Evolutionary conservation across 2,113 vertebrate genomes (phyloP), one percentile per base, ranked within the genome.

Genomic region (Entelurus aequoreus): DNA sequence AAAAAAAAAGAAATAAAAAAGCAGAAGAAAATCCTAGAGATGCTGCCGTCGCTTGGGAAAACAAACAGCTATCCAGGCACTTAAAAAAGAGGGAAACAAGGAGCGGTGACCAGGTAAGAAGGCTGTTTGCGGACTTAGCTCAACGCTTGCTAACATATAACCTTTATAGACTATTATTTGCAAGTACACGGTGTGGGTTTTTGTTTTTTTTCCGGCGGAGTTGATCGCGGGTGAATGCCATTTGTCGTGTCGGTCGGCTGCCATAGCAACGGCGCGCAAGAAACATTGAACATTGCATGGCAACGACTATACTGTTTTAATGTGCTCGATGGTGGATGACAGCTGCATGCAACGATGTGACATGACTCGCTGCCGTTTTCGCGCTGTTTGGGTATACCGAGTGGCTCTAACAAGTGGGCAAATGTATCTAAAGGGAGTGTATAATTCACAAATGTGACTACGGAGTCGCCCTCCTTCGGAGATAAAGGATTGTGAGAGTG

Each of bases 31-130:
- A 86, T 88, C 84, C 87, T 80, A 86, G 88, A 90, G 89, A 91
- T 91, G 90, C 90, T 90, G 88, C 87, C 83, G 88, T 88, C 89
- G 89, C 88, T 76, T 80, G 88, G 89, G 86, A 90, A 90, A 91
- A 90, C 88, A 89, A 92, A 88, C 86, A 81, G 84, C 81, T 54
- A 83, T 74, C 77, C 83, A 76, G 86, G 86, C 77, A 81, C 62
- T 82, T 88, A 86, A 87, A 66, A 74, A 37, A 49, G 48, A 77
- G 63, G 68, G 75, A 62, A 80, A 74, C 73, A 66, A 16, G 67
- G 71, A 83, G 76, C 82, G 77, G 82, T 78, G 70, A 83, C 80
- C 88, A 88, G 90, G 88, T 88, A 80, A 80, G 82, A 54, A 66
- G 53, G 70, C 73, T 69, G 60, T 58, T 60, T 15, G 60, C 53